A percentile compares a stretch with the other conserved stretches of the same genome.
Evolutionary conservation across 2,113 vertebrate genomes (phyloP).

Genomic region (pig (Sus scrofa)): DNA sequence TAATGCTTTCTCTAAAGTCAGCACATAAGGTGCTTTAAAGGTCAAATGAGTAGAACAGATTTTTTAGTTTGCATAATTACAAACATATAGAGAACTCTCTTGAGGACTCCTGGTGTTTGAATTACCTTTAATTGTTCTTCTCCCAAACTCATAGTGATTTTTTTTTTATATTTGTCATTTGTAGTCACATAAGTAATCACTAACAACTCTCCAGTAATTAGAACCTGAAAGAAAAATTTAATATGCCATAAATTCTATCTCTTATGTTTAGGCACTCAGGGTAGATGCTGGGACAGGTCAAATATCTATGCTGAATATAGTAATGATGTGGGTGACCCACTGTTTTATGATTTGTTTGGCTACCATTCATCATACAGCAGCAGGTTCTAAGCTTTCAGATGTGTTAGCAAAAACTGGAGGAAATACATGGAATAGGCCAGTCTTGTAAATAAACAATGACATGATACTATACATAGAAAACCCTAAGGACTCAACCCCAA

Average conservation of each 20-base stretch:
- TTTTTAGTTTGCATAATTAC: constrained; percentile 81
- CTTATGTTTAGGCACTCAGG: background rate
- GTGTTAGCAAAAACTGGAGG: background rate
- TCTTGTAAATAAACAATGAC: background rate
- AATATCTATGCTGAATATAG: background rate
- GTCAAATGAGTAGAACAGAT: constrained; percentile 78
- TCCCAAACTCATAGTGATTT: constrained; percentile 73
- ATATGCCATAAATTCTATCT: background rate
- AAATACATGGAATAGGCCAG: background rate
- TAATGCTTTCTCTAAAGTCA: constrained; percentile 81
- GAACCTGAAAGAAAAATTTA: constrained; percentile 7
- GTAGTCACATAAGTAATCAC: constrained; percentile 79
- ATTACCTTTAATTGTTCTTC: constrained; percentile 80
- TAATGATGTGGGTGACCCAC: background rate
- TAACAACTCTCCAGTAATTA: constrained; percentile 2
- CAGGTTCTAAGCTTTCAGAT: background rate
- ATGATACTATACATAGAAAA: too few species aligned
- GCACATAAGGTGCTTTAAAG: constrained; percentile 78
- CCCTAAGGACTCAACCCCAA: too few species aligned
- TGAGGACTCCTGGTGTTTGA: constrained; percentile 75
- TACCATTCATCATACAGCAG: background rate
- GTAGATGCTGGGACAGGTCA: background rate
- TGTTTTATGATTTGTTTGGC: background rate
- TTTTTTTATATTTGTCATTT: constrained; percentile 80
- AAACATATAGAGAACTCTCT: constrained; percentile 70